phyloP scores from a whole-genome alignment of 1,140 invertebrate genomes.

The Helicoverpa armigera region DNA sequence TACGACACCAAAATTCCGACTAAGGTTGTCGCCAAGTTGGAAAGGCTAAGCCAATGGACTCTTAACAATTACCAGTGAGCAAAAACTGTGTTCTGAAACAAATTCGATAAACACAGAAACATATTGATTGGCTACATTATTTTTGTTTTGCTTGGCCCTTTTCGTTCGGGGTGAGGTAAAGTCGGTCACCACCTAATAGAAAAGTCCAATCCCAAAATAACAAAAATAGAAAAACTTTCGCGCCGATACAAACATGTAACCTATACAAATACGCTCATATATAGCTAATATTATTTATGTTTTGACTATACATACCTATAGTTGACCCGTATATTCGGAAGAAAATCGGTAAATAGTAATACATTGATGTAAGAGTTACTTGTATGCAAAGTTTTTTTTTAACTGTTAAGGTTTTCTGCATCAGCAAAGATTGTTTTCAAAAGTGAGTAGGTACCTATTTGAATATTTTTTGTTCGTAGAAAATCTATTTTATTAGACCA shows the following conservation, averaged over 20 bases:
- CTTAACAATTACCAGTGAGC: no score
- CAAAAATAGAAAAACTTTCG: conserved; percentile 31
- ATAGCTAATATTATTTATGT: background rate
- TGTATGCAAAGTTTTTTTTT: no score
- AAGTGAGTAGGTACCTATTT: no score
- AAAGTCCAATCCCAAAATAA: conserved; percentile 15
- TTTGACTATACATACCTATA: background rate
- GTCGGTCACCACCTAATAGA: background rate
- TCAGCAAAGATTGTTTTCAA: no score
- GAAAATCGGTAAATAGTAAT: no score
- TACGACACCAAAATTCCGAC: no score
- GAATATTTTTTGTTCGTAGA: no score
- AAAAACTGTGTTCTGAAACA: background rate
- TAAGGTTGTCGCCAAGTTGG: no score
- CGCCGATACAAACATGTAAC: conserved; percentile 2
- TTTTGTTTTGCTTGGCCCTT: background rate
- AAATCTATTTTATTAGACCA: no score
- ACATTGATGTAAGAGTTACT: no score
- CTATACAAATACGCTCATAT: background rate
- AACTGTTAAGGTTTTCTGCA: no score
- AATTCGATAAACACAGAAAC: background rate
- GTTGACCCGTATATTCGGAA: background rate
- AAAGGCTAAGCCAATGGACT: no score
- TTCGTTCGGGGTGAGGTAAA: background rate
- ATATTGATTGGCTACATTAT: background rate